Evolutionary conservation across 2,888 invertebrate genomes (phyloP), one percentile per base, ranked within the genome.

Genomic region (Thereva nobilitata): DNA sequence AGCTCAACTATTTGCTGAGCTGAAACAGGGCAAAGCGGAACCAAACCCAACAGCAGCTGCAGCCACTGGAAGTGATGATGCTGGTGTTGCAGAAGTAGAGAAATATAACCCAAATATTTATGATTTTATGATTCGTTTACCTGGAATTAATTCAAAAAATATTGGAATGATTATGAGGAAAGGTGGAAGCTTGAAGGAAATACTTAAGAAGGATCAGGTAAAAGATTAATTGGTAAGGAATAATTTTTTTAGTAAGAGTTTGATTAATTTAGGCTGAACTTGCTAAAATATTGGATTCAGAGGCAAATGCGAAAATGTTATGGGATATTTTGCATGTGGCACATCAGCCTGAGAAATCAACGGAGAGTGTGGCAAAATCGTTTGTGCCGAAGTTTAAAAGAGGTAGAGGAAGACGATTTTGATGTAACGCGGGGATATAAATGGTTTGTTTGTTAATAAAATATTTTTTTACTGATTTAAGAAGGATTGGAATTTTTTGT

Each of bases 1-100:
- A 0, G 95, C 97, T 0, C 96, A 98, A 80, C 83, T 98, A 54
- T 97, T 98, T 81, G 92, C 95, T 77, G 95, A 97, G 80, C 83
- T 97, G 1, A 98, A 97, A 89, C 86, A 88, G 82, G 92, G 91
- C 5, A 89, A 90, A 79, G 86, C 86, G 23, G 91, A 97, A 78
- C 97, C 97, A 0, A 87, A 88, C 78, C 82, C 88, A 0, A 84
- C 85, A 8, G 85, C 86, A 73, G 93, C 95, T 0, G 82, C 89
- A 8, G 86, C 89, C 3, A 82, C 93, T 56, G 91, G 91, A 67
- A 84, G 86, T 3, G 90, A 89, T 70, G 88, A 88, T 75, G 80
- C 84, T 4, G 86, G 87, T 72, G 74, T 83, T 6, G 38, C 53
- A 38, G 64, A 64, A 3, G 72, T 74, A 12, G 89, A 89, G 72